Evolutionary conservation across 1,140 invertebrate genomes (phyloP).

Genomic region (Drosophila willistoni): DNA sequence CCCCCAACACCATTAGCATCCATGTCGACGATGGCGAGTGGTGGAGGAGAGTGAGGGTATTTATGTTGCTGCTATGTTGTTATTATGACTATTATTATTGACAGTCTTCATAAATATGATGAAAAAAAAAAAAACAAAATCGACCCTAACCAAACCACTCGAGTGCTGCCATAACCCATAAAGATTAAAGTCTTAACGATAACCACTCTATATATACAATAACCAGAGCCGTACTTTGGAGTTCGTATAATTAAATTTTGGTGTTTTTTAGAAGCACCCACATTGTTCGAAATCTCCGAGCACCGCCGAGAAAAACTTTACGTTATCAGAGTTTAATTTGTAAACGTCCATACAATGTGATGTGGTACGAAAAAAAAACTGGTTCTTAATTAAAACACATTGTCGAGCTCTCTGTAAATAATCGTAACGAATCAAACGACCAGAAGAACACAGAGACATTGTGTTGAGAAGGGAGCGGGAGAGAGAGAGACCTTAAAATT

Average conservation of each 20-base stretch:
- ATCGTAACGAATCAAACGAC: conserved; percentile 73
- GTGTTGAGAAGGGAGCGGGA: conserved; percentile 18
- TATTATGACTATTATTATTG: conserved; percentile 75
- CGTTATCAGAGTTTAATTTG: conserved; percentile 73
- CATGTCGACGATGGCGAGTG: not conserved
- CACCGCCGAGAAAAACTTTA: conserved; percentile 29
- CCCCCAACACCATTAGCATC: conserved; percentile 38
- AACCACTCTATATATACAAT: conserved; percentile 24
- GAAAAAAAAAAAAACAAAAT: not conserved
- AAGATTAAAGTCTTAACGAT: conserved; percentile 73
- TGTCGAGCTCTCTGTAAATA: conserved; percentile 71
- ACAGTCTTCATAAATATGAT: conserved; percentile 67
- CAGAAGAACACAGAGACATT: conserved; percentile 42
- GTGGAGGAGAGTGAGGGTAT: not conserved
- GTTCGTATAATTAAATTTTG: conserved; percentile 64
- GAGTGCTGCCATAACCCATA: conserved; percentile 74
- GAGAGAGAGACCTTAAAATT: conserved; percentile 21
- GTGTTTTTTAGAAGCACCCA: conserved; percentile 26
- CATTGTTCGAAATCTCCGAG: conserved; percentile 8
- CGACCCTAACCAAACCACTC: conserved; percentile 73
- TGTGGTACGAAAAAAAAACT: conserved; percentile 41
- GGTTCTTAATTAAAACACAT: conserved; percentile 76
- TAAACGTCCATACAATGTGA: conserved; percentile 50
- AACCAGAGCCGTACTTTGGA: not conserved
- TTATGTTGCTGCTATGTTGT: conserved; percentile 49